Conservation (phyloP, 2,888 invertebrate genomes). For the Idaea biselata region DNA sequence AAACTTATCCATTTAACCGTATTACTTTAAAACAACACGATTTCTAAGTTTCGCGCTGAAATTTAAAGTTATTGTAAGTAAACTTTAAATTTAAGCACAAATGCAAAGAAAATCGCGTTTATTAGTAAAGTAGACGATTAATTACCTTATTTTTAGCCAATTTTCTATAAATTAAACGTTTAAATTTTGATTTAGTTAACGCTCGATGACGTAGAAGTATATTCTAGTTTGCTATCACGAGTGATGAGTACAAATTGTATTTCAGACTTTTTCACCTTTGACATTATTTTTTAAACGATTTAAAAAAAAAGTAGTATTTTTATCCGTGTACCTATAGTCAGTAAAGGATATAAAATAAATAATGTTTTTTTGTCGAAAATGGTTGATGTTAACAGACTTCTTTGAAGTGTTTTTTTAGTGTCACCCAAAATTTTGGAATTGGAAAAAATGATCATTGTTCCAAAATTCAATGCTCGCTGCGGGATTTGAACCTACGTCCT, state of each 20-base stretch:
- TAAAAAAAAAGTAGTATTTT: no score
- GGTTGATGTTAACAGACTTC: no score
- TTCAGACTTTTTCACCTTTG: conserved; percentile 37
- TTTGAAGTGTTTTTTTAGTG: no score
- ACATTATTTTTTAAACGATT: conserved; percentile 16
- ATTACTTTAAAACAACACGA: neutral
- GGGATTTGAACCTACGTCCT: no score
- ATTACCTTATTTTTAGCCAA: conserved; percentile 59
- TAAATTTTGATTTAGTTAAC: conserved; percentile 44
- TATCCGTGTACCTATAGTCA: no score
- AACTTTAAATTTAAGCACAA: neutral
- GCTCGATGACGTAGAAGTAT: conserved; percentile 56
- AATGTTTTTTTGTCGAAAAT: no score
- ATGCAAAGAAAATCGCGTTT: neutral
- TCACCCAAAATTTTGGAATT: no score
- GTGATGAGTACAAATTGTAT: conserved; percentile 42
- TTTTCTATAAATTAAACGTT: conserved; percentile 59
- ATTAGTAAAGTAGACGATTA: neutral
- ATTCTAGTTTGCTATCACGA: conserved; percentile 49
- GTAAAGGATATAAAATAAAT: no score
- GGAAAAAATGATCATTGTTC: no score
- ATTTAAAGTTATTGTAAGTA: neutral
- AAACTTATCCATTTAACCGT: neutral
- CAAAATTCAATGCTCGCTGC: no score
- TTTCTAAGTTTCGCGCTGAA: neutral